Base-by-base conservation (phyloP, 2,888 invertebrate genomes). In the Arge pagana region DNA sequence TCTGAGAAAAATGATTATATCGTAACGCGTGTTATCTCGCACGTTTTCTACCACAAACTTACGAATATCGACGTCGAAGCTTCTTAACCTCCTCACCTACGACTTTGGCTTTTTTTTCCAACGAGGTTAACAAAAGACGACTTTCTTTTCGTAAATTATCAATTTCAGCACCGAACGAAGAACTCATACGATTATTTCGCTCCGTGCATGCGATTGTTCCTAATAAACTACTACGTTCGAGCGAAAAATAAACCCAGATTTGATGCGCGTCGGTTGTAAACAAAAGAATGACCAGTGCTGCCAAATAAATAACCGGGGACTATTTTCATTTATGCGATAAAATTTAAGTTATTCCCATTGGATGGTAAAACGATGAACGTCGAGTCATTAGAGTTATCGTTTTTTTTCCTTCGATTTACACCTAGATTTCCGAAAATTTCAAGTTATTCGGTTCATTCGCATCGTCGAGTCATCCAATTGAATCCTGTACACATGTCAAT, bases 61-160 rank as follows among this genome's bases (percentile, higher is more conserved):
- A 66, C 64, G 36, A 55, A 30, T 30, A 55, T 43, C 57, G 49
- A 0, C 28, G 60, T 33, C 40, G 39, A 7, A 40, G 23, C 11
- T 40, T 50, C 49, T 62, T 36, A 13, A 64, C 39, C 28, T 53
- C 45, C 16, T 33, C 16, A 2, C 45, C 33, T 23, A 45, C 45
- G 28, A 45, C 56, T 28, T 48, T 48, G 5, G 59, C 61, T 48
- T 54, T 58, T 51, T 58, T 48, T 30, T 54, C 36, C 19, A 59
- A 52, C 19, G 28, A 48, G 7, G 55, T 41, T 30, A 66, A 48
- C 21, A 63, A 48, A 36, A 45, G 48, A 7, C 59, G 58, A 43
- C 66, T 66, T 45, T 30, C 60, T 24, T 56, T 58, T 13, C 67
- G 64, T 16, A 63, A 56, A 16, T 49, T 58, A 30, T 65, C 53